Evolutionary conservation across 2,113 vertebrate genomes (phyloP).

Genomic region (Lepus europaeus): DNA sequence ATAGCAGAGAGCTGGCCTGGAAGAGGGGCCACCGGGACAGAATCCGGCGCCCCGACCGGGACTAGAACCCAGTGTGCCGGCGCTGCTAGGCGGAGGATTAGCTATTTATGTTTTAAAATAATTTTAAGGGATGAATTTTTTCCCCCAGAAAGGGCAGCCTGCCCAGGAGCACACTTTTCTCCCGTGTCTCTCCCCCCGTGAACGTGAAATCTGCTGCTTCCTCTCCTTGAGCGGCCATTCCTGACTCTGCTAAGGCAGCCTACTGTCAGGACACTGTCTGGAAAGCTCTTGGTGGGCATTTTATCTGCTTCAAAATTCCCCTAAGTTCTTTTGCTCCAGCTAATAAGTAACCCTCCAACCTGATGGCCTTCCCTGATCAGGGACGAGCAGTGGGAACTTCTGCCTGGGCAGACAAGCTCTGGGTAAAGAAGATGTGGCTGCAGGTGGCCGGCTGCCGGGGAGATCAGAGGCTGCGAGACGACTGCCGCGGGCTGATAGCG

Average conservation of each 20-base stretch:
- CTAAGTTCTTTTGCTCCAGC: not conserved
- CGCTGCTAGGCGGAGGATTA: too few species aligned
- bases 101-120: not conserved
- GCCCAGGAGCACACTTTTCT: not conserved
- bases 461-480: not conserved
- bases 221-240: slow-evolving; percentile 13
- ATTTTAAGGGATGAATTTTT: not conserved
- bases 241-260: slow-evolving; percentile 25
- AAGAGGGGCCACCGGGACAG: too few species aligned
- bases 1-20: too few species aligned
- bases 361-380: not conserved
- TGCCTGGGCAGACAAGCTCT: not conserved
- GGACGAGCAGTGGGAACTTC: slow-evolving; percentile 33
- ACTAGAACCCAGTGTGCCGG: too few species aligned
- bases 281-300: not conserved
- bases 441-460: accelerated
- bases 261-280: slow-evolving; percentile 7
- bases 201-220: too few species aligned
- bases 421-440: not conserved
- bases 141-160: not conserved
- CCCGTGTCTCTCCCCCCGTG: not conserved
- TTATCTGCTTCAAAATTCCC: not conserved
- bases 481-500: not conserved
- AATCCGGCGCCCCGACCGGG: too few species aligned
- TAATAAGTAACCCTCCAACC: slow-evolving; percentile 26